Evolutionary conservation across 2,888 invertebrate genomes (phyloP), one percentile per base, ranked within the genome.

Genomic region (Scaptomyza parva): DNA sequence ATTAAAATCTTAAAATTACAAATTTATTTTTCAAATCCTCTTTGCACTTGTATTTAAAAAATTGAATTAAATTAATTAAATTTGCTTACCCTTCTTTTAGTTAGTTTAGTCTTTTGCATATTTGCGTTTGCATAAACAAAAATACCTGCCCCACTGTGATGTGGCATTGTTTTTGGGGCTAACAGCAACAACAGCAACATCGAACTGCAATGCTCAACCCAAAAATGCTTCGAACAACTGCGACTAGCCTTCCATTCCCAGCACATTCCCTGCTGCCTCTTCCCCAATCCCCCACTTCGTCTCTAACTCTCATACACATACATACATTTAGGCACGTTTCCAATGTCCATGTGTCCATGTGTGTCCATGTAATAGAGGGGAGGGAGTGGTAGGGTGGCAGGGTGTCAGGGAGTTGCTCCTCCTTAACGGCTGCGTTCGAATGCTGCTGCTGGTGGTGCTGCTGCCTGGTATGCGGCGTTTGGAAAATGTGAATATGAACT

Each of bases 401-500:
- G n/a, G n/a, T n/a, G n/a, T n/a, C n/a, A n/a, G n/a, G n/a, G 53
- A 33, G 57, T 14, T 69, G 59, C 68, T 75, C 41, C 43, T 55
- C 37, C 37, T 37, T 9, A 9, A 37, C 50, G 48, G 22, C 66
- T 67, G 62, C 67, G 70, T 86, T 76, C 88, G 88, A 78, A 75
- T 79, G 74, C 73, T 85, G 78, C 77, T n/a, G n/a, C n/a, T n/a
- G n/a, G n/a, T n/a, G n/a, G n/a, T n/a, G n/a, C n/a, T n/a, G n/a
- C n/a, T n/a, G 86, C 70, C 69, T 86, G 86, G 88, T 76, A 79
- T 89, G 81, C 79, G 80, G 86, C 83, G 76, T 87, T 86, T 82
- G 82, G 86, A 80, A 89, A 88, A 87, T 89, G 88, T 90, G 89
- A 90, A 90, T 89, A 89, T 90, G 89, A 90, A 90, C 90, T 90